These are phyloP conservation scores for Danio albolineatus DNA, from an alignment of 2,797 vertebrate species.

Conservation along the genomic window DNA sequence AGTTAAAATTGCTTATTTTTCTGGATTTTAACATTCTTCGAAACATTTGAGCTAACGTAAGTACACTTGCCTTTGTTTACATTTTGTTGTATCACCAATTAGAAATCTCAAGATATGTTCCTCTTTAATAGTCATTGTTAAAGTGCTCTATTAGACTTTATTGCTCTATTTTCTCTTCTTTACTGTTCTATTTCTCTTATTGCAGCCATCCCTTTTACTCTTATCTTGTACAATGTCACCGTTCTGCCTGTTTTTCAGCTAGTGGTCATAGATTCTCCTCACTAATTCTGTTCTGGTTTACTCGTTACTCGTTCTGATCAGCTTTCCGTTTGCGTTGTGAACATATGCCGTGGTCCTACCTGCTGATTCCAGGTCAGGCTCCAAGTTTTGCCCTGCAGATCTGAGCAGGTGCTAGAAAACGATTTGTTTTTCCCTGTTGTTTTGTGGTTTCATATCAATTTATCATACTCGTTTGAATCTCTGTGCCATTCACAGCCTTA, in stretches of 20 bases:
- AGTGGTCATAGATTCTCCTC: not conserved
- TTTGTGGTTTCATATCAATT: conserved; percentile 18
- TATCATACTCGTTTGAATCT: too few species aligned
- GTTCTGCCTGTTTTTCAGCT: not conserved
- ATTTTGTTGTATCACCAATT: too few species aligned
- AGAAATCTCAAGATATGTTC: not conserved
- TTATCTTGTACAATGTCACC: not conserved
- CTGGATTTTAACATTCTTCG: too few species aligned
- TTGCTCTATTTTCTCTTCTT: not conserved
- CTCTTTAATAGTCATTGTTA: not conserved
- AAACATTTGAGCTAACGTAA: too few species aligned
- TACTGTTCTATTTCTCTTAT: not conserved
- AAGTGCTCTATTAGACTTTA: not conserved
- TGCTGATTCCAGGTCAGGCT: conserved; percentile 7
- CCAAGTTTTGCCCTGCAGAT: conserved; percentile 1
- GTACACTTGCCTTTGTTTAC: too few species aligned
- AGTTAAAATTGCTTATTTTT: too few species aligned
- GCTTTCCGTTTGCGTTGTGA: conserved; percentile 12
- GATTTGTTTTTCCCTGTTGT: conserved; percentile 39
- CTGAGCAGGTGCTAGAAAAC: conserved; percentile 15
- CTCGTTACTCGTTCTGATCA: conserved; percentile 17
- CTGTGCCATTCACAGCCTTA: too few species aligned
- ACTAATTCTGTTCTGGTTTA: not conserved
- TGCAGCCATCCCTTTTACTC: not conserved
- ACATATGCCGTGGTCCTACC: not conserved